Evolutionary conservation across 2,797 vertebrate species (phyloP).

Genomic region (Cottoperca gobio): DNA sequence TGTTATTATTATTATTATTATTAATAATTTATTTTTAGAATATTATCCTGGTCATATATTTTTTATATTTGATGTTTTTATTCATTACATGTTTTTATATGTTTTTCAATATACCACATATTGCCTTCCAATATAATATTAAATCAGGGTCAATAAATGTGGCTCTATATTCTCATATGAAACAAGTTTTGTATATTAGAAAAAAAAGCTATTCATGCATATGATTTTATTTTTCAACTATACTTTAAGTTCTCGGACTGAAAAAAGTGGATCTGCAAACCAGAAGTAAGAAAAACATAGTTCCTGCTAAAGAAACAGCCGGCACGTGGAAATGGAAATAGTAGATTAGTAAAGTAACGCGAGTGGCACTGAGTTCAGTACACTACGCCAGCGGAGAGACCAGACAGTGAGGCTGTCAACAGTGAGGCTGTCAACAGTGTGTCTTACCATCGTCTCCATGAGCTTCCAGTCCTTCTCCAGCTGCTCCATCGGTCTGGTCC

Average conservation of each 20-base stretch:
- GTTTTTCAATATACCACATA: not conserved
- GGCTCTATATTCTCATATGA: not conserved
- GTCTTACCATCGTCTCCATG: constrained; percentile 94
- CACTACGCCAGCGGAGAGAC: not conserved
- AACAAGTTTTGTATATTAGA: not conserved
- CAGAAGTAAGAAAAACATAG: not conserved
- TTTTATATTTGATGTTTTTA: not conserved
- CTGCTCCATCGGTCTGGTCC: constrained; percentile 91
- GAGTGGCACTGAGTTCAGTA: not conserved
- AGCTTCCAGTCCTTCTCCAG: constrained; percentile 93
- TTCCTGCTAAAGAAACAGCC: not conserved
- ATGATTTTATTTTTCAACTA: not conserved
- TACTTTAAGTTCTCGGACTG: not conserved
- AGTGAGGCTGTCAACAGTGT: no score
- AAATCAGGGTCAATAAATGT: not conserved
- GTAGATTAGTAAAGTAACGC: not conserved
- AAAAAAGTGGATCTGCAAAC: not conserved
- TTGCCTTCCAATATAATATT: not conserved
- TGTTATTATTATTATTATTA: not conserved
- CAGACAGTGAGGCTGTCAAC: not conserved
- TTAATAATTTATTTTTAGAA: not conserved
- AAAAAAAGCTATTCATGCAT: not conserved
- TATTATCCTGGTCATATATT: not conserved
- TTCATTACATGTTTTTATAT: no score
- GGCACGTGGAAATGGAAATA: not conserved